Percentiles rank a stretch among this genome's conserved stretches.
Conservation (phyloP, 2,113 vertebrate species). For the Notarius quadriscutis region DNA sequence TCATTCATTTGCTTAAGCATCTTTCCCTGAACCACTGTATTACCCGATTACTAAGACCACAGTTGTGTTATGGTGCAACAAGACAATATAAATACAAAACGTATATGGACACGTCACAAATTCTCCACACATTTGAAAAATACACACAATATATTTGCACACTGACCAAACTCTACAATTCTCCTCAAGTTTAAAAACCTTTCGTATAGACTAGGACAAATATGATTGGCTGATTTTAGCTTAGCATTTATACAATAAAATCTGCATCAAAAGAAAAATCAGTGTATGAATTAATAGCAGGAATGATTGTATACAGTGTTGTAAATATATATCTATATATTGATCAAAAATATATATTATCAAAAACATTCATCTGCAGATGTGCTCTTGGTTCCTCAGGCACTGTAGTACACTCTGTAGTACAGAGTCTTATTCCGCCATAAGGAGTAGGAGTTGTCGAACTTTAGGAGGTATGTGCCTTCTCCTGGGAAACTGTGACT, state of each 20-base stretch:
- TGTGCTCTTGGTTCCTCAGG: slow-evolving; percentile 60
- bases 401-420: slow-evolving; percentile 93
- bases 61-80: neutral
- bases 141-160: slow-evolving; percentile 60
- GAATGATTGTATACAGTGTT: slow-evolving; percentile 52
- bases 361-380: slow-evolving; percentile 62
- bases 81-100: slow-evolving; percentile 44
- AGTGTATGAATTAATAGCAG: slow-evolving; percentile 59
- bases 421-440: slow-evolving; percentile 97
- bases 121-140: slow-evolving; percentile 42
- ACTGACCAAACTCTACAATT: slow-evolving; percentile 55
- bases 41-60: slow-evolving; percentile 67
- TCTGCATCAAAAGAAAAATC: slow-evolving; percentile 56
- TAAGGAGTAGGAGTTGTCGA: slow-evolving; percentile 97
- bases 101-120: slow-evolving; percentile 57
- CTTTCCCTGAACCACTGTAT: slow-evolving; percentile 53
- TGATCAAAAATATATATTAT: slow-evolving; percentile 70
- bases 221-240: slow-evolving; percentile 12
- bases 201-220: slow-evolving; percentile 17
- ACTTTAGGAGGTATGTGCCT: slow-evolving; percentile 95
- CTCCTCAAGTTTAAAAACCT: slow-evolving; percentile 51
- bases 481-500: slow-evolving; percentile 94
- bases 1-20: slow-evolving; percentile 51
- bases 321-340: slow-evolving; percentile 24
- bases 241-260: slow-evolving; percentile 38